Evolutionary conservation across 2,888 invertebrate species (phyloP), one percentile per base, ranked within the genome.

Genomic region (Phyto melanocephala): DNA sequence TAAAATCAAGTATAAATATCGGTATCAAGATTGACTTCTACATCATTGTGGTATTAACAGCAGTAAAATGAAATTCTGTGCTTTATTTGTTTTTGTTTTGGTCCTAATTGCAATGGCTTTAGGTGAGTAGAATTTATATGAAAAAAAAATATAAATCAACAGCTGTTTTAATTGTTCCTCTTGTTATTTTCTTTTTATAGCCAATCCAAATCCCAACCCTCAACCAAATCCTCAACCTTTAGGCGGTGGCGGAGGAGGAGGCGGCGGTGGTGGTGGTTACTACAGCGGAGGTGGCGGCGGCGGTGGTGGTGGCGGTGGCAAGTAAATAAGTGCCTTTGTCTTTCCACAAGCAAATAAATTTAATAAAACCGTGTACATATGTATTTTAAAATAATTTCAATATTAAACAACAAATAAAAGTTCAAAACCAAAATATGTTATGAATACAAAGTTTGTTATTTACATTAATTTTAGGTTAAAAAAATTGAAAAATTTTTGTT

Each of bases 231-330:
- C 83, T 77, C 42, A 63, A 58, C 79, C 80, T 10, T 60, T 78
- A 24, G 70, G 63, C 1, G 83, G 80, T 7, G 81, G 81, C 22
- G 84, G 83, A 20, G 83, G 79, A 8, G 82, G 83, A 11, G 81
- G 78, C 17, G 77, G 81, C 8, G 77, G 77, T 15, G 78, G 81
- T n/a, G 81, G 74, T 17, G 63, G 68, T 37, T 33, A 28, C 1
- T 24, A 40, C 8, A 47, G 81, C 2, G 81, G 81, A 5, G 81
- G 81, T 17, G 74, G 80, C 15, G 76, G 81, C 22, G 79, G 79
- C 8, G 80, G 80, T 1, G 83, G 83, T 22, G 78, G 78, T 17
- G 78, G 78, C 20, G 83, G 80, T 52, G 83, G 83, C 33, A 71
- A 70, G 35, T 78, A 63, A 77, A 5, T 2, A 0, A 5, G 15